These are phyloP conservation scores for Xenus cinereus DNA, from an alignment of 2,113 vertebrate genomes.

Conservation along the genomic window DNA sequence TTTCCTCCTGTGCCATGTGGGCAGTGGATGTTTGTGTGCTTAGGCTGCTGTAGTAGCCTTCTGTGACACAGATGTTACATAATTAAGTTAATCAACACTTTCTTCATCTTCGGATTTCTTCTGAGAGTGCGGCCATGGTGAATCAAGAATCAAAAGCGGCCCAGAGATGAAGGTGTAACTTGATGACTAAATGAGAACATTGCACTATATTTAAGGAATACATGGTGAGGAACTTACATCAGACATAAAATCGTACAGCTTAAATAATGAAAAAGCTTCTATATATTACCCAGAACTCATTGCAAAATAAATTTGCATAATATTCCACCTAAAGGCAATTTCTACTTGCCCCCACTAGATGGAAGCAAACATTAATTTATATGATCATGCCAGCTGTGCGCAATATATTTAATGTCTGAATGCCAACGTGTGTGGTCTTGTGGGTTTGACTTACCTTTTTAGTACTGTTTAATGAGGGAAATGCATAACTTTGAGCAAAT, in stretches of 20 bases:
- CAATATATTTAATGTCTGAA: neutral
- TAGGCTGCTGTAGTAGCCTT: neutral
- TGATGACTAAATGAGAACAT: neutral
- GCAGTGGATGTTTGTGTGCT: rapidly evolving
- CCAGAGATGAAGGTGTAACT: neutral
- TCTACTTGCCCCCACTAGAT: conserved; percentile 62
- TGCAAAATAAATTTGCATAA: neutral
- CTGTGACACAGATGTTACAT: neutral
- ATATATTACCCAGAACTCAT: neutral
- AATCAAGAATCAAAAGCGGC: neutral
- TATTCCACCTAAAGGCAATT: neutral
- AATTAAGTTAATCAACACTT: neutral
- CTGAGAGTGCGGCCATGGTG: neutral
- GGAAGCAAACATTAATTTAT: conserved; percentile 66
- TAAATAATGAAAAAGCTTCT: neutral
- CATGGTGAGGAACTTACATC: rapidly evolving
- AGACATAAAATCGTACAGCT: rapidly evolving
- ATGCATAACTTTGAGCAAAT: conserved; percentile 7
- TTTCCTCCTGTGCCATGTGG: neutral
- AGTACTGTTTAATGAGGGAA: conserved; percentile 26
- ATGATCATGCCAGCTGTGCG: neutral
- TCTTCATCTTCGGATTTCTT: neutral
- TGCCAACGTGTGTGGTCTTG: conserved; percentile 61
- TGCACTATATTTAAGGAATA: rapidly evolving
- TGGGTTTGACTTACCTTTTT: conserved; percentile 14